Base-by-base conservation (phyloP, 2,888 invertebrate genomes). In the Camponotus fellah region DNA sequence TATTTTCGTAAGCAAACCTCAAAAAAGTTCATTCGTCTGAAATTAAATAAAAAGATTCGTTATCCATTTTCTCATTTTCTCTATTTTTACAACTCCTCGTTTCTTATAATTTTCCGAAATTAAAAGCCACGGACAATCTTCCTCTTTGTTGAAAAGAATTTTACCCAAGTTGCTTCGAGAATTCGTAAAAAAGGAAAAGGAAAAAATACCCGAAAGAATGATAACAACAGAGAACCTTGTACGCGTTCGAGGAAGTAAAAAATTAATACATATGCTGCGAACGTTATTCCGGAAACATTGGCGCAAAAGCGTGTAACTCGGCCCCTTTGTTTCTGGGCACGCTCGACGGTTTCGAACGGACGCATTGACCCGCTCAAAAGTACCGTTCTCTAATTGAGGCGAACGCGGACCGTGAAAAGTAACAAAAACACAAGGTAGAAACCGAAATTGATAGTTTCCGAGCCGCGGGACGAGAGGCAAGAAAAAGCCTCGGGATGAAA, bases 381-480 rank as follows among this genome's bases (percentile, higher is more conserved):
- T 81, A 74, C 75, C 72, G 81, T 75, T 72, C 65, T 64, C 75
- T 81, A 81, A 81, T 81, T 81, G 81, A 65, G 32, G 21, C 8
- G 76, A 81, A 76, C 64, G 64, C 40, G 53, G 14, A 71, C 46
- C 46, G 60, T 60, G 79, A 71, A 80, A 80, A 80, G 71, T 69
- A 77, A 80, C 46, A 71, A 53, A 53, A 80, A 80, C 56, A 58
- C 46, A 60, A 80, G 43, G 34, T 34, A 58, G 71, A 71, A 65
- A 46, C 60, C 46, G 79, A 69, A 69, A 80, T 80, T 60, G 60
- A 80, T 80, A 80, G 79, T 71, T 60, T 71, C 26, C 79, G 21
- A 58, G 8, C n/a, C 3, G 56, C 40, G 53, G 17, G 66, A 12
- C 10, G 17, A 58, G 21, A 3, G 26, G 17, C 17, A 5, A 71